A percentile compares a stretch with the other conserved stretches of the same genome.
These are phyloP conservation scores for Canis aureus DNA, from an alignment of 2,113 vertebrate genomes.

Conservation along the genomic window DNA sequence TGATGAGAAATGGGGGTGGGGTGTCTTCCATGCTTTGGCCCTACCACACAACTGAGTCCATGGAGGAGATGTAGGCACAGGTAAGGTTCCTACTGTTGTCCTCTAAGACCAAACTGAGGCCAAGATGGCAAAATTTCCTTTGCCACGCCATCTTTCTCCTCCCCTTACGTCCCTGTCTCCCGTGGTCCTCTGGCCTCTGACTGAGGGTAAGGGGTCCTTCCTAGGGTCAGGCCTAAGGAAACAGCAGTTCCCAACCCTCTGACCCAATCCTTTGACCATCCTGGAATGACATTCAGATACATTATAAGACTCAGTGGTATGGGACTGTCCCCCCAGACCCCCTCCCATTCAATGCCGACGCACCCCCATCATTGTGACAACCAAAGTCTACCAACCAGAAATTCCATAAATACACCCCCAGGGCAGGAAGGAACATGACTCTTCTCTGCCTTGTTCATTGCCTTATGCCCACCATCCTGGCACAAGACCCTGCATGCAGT, in stretches of 20 bases:
- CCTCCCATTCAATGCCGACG: background rate
- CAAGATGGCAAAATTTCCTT: background rate
- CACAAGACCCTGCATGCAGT: background rate
- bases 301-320: background rate
- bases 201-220: background rate
- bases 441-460: background rate
- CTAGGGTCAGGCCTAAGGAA: conserved; percentile 4
- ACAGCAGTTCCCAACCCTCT: background rate
- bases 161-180: background rate
- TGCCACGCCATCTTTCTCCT: background rate
- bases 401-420: background rate
- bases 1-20: background rate
- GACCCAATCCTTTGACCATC: background rate
- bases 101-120: background rate
- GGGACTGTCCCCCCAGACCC: background rate
- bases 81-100: background rate
- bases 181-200: background rate
- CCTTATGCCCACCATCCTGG: background rate
- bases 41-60: background rate
- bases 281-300: background rate
- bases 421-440: background rate
- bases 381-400: background rate
- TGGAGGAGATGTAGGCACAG: background rate
- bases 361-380: background rate
- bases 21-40: background rate